These are phyloP conservation scores for Dendronephthya gigantea DNA, from an alignment of 64 coral and sea anemone genomes.

Conservation along the genomic window DNA sequence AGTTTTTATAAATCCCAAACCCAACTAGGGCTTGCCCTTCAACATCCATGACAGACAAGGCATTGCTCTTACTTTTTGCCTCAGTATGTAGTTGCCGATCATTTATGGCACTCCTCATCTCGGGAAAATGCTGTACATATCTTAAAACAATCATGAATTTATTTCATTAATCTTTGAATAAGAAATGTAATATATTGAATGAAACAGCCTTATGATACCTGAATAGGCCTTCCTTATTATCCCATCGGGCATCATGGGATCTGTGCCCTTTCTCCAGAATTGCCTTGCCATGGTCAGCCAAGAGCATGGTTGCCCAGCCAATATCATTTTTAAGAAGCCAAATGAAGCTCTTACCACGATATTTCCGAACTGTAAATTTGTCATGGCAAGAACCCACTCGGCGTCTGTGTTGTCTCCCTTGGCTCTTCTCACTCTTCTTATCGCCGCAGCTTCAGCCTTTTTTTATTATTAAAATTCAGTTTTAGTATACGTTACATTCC, in stretches of 20 bases:
- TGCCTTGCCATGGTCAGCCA: not conserved
- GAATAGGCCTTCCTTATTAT: constrained; percentile 16
- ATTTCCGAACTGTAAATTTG: not conserved
- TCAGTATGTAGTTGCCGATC: too few relatives aligned
- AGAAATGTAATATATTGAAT: too few relatives aligned
- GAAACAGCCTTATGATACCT: not conserved
- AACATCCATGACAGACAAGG: too few relatives aligned
- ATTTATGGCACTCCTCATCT: not conserved
- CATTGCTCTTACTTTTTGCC: too few relatives aligned
- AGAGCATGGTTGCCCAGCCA: not conserved
- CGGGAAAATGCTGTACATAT: not conserved
- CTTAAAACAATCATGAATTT: not conserved
- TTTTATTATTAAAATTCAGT: too few relatives aligned
- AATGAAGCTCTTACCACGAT: not conserved
- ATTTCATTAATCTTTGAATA: not conserved
- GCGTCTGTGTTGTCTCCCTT: not conserved
- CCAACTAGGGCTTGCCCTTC: too few relatives aligned
- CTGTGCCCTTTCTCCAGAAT: not conserved
- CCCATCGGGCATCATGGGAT: not conserved
- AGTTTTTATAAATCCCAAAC: too few relatives aligned
- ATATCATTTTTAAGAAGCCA: not conserved
- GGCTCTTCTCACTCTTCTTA: not conserved
- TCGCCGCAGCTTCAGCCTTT: not conserved
- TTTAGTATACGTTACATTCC: too few relatives aligned
- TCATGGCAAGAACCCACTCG: not conserved